Evolutionary conservation across 2,113 vertebrate genomes (phyloP).

Genomic region (Hypocryptadius cinnamomeus): DNA sequence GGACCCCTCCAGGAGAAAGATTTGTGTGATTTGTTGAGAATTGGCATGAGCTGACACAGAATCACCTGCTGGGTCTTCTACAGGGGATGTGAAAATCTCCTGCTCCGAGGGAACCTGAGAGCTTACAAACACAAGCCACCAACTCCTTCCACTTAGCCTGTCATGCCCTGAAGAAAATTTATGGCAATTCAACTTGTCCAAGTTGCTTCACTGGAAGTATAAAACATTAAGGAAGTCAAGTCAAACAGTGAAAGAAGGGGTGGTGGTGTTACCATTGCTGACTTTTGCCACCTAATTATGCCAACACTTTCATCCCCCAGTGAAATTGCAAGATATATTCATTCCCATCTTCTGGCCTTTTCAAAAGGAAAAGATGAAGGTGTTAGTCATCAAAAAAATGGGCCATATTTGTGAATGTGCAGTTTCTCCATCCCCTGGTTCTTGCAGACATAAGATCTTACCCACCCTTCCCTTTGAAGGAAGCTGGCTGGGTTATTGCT

Average conservation of each 20-base stretch:
- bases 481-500: neutral
- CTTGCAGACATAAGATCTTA: neutral
- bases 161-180: neutral
- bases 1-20: neutral
- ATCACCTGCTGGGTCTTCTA: neutral
- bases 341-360: neutral
- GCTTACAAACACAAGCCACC: neutral
- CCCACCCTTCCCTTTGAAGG: neutral
- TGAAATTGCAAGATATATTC: neutral
- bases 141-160: neutral
- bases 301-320: neutral
- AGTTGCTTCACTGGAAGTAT: neutral
- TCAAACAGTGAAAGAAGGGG: neutral
- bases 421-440: neutral
- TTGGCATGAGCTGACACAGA: neutral
- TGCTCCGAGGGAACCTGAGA: neutral
- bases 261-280: neutral
- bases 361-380: neutral
- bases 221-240: neutral
- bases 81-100: neutral
- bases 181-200: neutral
- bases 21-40: neutral
- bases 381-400: neutral
- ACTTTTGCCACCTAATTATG: neutral
- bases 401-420: neutral